Evolutionary conservation across 2,888 invertebrate genomes (phyloP), one percentile per base, ranked within the genome.

Genomic region (Tenthredo distinguenda): DNA sequence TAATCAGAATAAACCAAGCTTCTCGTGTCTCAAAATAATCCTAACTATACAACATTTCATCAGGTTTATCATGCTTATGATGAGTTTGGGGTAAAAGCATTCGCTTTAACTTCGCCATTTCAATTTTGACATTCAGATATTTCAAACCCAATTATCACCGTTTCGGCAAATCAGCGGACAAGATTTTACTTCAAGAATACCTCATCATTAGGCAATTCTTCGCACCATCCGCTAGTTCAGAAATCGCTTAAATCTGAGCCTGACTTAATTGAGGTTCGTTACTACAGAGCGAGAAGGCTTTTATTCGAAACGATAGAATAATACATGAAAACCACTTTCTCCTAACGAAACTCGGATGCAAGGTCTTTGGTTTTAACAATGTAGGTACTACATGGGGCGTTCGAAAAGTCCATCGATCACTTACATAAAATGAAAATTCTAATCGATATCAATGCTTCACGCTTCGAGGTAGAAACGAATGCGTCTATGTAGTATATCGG

Each of bases 361-460:
- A 76, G 21, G n/a, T 76, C 37, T 71, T 34, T 37, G n/a, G 71
- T 71, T 37, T 71, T 15, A 9, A 7, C 62, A 62, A 26, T 55
- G 71, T 21, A 21, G 26, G 26, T 71, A 31, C 71, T 15, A 34
- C 37, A 37, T 31, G 71, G 71, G 12, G 15, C 15, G 72, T 72
- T 72, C 21, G 21, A 72, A n/a, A 9, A 72, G 26, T 37, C 43
- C 0, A 40, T 40, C 21, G 21, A 72, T 40, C 40, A 40, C 43
- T 72, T 72, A 43, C 40, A n/a, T 21, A 43, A n/a, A 72, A 72
- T 72, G 21, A 40, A 43, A 43, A 72, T 72, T 72, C 43, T 37
- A 40, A 72, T 72, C 72, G 43, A 43, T 74, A 74, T 74, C 72
- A 26, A 74, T 40, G 40, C 43, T 74, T 43, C 43, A 18, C 12